Evolutionary conservation across 2,888 invertebrate species (phyloP).

Genomic region (Amblyteles armatorius): DNA sequence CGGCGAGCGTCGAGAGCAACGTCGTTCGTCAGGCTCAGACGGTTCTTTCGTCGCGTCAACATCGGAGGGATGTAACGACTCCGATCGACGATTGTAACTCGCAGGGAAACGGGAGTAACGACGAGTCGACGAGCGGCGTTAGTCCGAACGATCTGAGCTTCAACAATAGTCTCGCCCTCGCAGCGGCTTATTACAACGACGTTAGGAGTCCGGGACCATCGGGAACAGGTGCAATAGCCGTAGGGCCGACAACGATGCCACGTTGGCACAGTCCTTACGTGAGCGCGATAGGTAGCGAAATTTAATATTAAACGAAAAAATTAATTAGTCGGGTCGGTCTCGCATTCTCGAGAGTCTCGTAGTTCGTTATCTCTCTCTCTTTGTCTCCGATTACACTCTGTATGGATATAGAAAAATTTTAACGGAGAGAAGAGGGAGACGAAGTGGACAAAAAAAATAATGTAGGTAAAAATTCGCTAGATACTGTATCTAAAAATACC

Average conservation of each 20-base stretch:
- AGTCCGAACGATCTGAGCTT: constrained; percentile 46
- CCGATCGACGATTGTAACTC: constrained; percentile 54
- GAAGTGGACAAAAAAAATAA: background rate
- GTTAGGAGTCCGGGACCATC: constrained; percentile 70
- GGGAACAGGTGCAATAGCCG: constrained; percentile 33
- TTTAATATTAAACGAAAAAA: constrained; percentile 72
- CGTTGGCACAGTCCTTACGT: constrained; percentile 83
- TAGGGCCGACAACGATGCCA: constrained; percentile 72
- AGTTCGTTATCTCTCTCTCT: constrained; percentile 28
- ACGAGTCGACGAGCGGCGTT: constrained; percentile 44
- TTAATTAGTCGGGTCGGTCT: constrained; percentile 9
- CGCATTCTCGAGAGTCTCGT: background rate
- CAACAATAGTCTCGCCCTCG: constrained; percentile 48
- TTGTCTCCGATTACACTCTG: background rate
- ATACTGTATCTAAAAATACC: constrained; percentile 24
- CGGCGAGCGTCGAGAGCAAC: constrained; percentile 35
- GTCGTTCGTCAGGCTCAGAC: constrained; percentile 30
- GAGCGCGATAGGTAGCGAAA: constrained; percentile 82
- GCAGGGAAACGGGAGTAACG: constrained; percentile 43
- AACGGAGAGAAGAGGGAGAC: background rate
- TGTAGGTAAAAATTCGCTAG: constrained; percentile 34
- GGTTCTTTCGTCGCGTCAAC: constrained; percentile 9
- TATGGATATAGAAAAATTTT: constrained; percentile 36
- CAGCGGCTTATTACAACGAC: constrained; percentile 72
- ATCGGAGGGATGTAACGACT: constrained; percentile 42